phyloP scores from a whole-genome alignment of 1,140 invertebrate species.

The Neelides sp. region DNA sequence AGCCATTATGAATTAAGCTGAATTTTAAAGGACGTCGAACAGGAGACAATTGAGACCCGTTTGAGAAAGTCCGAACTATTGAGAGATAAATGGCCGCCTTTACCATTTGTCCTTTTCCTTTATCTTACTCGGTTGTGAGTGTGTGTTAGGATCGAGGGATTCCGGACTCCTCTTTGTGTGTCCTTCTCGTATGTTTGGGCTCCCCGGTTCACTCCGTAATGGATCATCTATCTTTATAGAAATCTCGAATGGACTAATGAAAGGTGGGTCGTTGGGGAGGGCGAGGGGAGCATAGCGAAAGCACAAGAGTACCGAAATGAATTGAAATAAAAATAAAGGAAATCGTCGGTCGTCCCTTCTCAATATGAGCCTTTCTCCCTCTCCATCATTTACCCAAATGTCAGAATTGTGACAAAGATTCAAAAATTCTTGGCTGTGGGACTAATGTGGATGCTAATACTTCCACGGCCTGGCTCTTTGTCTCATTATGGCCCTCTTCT shows the following conservation, averaged over 20 bases:
- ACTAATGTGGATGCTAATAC: neutral
- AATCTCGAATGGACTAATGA: slow-evolving; percentile 4
- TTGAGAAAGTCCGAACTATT: too few species aligned
- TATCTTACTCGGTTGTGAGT: too few species aligned
- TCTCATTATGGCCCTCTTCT: slow-evolving; percentile 17
- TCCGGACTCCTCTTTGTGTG: too few species aligned
- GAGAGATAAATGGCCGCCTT: too few species aligned
- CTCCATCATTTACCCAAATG: slow-evolving; percentile 13
- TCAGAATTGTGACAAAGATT: slow-evolving; percentile 13
- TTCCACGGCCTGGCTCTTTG: slow-evolving; percentile 1
- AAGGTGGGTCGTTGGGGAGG: slow-evolving; percentile 5
- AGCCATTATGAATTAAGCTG: too few species aligned
- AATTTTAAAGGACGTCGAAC: too few species aligned
- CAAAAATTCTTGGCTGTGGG: neutral
- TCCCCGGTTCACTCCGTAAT: neutral
- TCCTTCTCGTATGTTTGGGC: too few species aligned
- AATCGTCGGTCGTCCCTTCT: too few species aligned
- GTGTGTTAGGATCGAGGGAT: too few species aligned
- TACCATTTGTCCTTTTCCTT: too few species aligned
- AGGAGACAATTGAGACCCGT: too few species aligned
- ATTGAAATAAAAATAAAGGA: slow-evolving; percentile 2
- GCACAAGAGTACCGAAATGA: neutral
- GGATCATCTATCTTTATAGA: slow-evolving; percentile 7
- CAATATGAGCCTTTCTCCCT: too few species aligned
- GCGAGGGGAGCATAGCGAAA: neutral